These are phyloP conservation scores for Tortrix viridana DNA, from an alignment of 2,888 invertebrate species.

Conservation along the genomic window DNA sequence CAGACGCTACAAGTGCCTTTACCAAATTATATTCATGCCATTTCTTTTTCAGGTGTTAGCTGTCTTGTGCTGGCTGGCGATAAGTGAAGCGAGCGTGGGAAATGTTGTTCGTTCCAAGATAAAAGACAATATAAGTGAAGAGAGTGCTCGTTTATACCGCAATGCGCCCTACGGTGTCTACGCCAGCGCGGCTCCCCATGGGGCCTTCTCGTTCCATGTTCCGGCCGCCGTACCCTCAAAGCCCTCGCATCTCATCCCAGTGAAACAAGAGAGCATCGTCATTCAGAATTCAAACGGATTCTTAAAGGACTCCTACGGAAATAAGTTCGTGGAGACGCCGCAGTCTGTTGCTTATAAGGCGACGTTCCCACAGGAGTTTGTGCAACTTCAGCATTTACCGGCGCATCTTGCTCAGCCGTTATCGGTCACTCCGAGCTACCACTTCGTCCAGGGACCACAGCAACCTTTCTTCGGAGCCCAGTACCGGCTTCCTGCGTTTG, in stretches of 20 bases:
- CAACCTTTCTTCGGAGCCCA: conserved; percentile 63
- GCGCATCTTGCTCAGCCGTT: conserved; percentile 72
- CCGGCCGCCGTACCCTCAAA: conserved; percentile 58
- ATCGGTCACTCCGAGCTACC: conserved; percentile 57
- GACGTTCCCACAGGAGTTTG: conserved; percentile 69
- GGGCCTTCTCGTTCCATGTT: conserved; percentile 66
- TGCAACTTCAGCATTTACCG: conserved; percentile 71
- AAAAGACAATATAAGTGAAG: conserved; percentile 63
- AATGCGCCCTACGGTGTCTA: conserved; percentile 65
- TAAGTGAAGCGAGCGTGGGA: conserved; percentile 50
- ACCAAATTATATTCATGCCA: conserved; percentile 36
- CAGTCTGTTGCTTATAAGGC: conserved; percentile 63
- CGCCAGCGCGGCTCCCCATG: conserved; percentile 70
- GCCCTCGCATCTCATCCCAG: conserved; percentile 56
- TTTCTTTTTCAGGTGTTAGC: conserved; percentile 63
- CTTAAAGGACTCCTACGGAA: conserved; percentile 76
- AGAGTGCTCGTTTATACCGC: conserved; percentile 66
- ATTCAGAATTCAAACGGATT: conserved; percentile 60
- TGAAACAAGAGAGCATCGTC: conserved; percentile 57
- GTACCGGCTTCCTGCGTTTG: conserved; percentile 56
- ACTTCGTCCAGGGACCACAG: conserved; percentile 58
- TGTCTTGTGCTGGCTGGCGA: conserved; percentile 61
- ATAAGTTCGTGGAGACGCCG: conserved; percentile 64
- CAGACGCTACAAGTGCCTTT: too few species aligned
- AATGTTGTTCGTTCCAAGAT: conserved; percentile 51